These are phyloP conservation scores for Charaxes varanes DNA, from an alignment of 1,140 invertebrate species.

Conservation along the genomic window DNA sequence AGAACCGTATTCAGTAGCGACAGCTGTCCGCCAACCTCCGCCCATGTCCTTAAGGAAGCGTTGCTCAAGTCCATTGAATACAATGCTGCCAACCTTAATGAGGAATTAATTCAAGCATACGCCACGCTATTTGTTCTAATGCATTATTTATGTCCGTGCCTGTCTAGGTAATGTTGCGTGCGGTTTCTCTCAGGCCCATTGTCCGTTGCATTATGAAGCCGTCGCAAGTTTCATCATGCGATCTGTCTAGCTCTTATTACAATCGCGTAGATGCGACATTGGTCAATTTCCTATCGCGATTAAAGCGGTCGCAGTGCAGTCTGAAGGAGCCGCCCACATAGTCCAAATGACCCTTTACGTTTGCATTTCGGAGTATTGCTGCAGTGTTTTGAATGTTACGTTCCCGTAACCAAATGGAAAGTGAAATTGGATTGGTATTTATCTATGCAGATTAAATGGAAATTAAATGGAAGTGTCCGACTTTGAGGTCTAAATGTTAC, in stretches of 20 bases:
- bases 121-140: constrained; percentile 19
- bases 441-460: constrained; percentile 5
- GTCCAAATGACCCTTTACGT: constrained; percentile 19
- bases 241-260: constrained; percentile 11
- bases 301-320: constrained; percentile 16
- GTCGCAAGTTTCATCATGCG: constrained; percentile 16
- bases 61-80: constrained; percentile 4
- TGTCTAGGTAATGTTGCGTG: constrained; percentile 25
- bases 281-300: neutral
- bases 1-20: too few species aligned
- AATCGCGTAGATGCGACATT: constrained; percentile 9
- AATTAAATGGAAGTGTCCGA: too few species aligned
- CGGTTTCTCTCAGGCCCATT: constrained; percentile 39
- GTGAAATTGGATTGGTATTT: constrained; percentile 10
- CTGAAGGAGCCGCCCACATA: constrained; percentile 28
- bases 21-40: neutral
- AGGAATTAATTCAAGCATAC: constrained; percentile 22
- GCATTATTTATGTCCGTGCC: constrained; percentile 20
- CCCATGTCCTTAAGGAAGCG: constrained; percentile 2
- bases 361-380: constrained; percentile 18
- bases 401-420: constrained; percentile 12
- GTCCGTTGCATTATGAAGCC: constrained; percentile 29
- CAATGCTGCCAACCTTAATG: constrained; percentile 16
- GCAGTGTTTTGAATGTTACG: constrained; percentile 11
- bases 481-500: too few species aligned